phyloP scores from a whole-genome alignment of 2,888 invertebrate species.

The Conchocele bisecta region DNA sequence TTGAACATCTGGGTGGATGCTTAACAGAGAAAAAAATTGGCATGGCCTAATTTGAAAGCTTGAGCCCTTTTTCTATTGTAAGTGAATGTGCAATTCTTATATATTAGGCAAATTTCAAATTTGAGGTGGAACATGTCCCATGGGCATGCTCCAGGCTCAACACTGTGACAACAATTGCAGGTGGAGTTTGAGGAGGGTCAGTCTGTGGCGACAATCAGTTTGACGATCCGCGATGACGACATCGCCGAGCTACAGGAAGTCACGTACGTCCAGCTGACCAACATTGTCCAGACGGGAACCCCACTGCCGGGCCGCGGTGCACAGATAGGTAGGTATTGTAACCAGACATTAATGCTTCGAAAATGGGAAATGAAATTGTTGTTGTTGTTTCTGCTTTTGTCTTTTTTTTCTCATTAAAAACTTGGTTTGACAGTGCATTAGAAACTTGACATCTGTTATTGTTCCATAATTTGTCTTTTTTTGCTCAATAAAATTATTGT shows the following conservation, averaged over 20 bases:
- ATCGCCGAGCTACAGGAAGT: constrained; percentile 77
- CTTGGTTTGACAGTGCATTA: too few species aligned
- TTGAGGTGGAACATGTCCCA: too few species aligned
- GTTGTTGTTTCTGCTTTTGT: neutral
- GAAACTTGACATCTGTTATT: too few species aligned
- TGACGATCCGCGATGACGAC: constrained; percentile 77
- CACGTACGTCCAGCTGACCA: constrained; percentile 73
- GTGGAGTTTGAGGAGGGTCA: constrained; percentile 78
- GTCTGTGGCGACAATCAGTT: constrained; percentile 71
- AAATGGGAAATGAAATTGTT: neutral
- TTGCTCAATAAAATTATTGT: neutral
- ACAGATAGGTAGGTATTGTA: constrained; percentile 71
- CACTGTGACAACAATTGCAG: too few species aligned
- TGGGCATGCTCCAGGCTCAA: too few species aligned
- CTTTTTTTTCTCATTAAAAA: neutral
- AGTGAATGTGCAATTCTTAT: too few species aligned
- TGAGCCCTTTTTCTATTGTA: too few species aligned
- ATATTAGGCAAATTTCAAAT: too few species aligned
- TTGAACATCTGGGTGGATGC: too few species aligned
- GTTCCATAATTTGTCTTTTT: too few species aligned
- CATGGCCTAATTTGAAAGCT: too few species aligned
- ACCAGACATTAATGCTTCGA: neutral
- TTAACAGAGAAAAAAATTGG: too few species aligned
- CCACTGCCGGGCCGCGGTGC: constrained; percentile 71
- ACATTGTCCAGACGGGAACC: constrained; percentile 73